Conservation (phyloP, 2,888 invertebrate genomes). For the Drosophila nr. perissopoda region DNA sequence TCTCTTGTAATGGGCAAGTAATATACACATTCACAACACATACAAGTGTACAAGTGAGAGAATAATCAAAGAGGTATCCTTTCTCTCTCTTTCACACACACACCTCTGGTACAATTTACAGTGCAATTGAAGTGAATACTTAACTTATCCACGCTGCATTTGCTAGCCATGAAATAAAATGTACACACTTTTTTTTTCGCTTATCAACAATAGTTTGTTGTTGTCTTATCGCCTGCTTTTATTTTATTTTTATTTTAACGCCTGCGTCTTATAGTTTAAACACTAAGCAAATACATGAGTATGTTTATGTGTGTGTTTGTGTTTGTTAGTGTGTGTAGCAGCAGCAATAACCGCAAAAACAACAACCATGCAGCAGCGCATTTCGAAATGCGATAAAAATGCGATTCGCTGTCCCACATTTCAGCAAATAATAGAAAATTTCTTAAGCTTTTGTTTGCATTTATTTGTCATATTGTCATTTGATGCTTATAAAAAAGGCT, state of each 20-base stretch:
- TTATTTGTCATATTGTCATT: slow-evolving; percentile 51
- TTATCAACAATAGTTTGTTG: slow-evolving; percentile 59
- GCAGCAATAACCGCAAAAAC: slow-evolving; percentile 8
- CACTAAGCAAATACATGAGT: slow-evolving; percentile 43
- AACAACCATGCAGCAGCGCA: slow-evolving; percentile 38
- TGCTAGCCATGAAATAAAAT: slow-evolving; percentile 24
- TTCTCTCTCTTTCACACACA: neutral
- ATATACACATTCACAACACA: neutral
- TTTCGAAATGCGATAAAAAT: slow-evolving; percentile 68
- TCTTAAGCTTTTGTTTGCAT: slow-evolving; percentile 54
- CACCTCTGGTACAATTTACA: neutral
- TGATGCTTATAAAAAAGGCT: slow-evolving; percentile 29
- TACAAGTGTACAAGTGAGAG: neutral
- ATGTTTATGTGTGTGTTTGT: neutral
- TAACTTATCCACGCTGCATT: slow-evolving; percentile 27
- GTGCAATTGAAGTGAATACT: neutral
- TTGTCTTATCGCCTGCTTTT: slow-evolving; percentile 65
- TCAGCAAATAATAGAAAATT: slow-evolving; percentile 58
- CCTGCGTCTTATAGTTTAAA: slow-evolving; percentile 55
- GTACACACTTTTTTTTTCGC: slow-evolving; percentile 20
- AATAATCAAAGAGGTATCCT: neutral
- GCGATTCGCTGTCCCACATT: slow-evolving; percentile 65
- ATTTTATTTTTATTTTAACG: slow-evolving; percentile 48
- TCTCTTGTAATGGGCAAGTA: slow-evolving; percentile 22
- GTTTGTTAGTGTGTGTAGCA: slow-evolving; percentile 20